Evolutionary conservation across 2,113 vertebrate genomes (phyloP).

Genomic region (Sphyrna mokarran): DNA sequence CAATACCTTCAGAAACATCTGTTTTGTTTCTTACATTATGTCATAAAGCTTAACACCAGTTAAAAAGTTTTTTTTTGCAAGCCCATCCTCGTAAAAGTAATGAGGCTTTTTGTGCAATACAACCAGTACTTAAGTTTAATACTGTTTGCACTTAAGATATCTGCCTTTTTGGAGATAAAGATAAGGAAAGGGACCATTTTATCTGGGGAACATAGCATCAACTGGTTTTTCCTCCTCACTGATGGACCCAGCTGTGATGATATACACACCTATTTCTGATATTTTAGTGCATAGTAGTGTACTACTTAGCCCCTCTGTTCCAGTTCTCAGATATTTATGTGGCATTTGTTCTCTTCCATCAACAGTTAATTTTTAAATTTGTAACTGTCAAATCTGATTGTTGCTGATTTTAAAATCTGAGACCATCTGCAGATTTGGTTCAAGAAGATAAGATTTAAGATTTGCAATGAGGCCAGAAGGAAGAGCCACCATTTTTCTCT

Average conservation of each 20-base stretch:
- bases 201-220: not conserved
- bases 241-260: not conserved
- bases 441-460: not conserved
- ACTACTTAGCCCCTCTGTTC: not conserved
- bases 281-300: not conserved
- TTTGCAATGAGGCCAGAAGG: not conserved
- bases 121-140: not conserved
- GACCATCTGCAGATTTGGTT: not conserved
- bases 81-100: not conserved
- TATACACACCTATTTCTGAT: not conserved
- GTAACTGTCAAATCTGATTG: not conserved
- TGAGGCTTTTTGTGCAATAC: not conserved
- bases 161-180: not conserved
- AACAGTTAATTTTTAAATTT: not conserved
- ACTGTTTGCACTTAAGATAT: not conserved
- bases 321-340: not conserved
- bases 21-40: not conserved
- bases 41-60: not conserved
- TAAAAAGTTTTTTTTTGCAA: not conserved
- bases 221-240: not conserved
- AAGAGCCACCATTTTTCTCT: not conserved
- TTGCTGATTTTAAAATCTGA: not conserved
- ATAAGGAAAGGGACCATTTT: not conserved
- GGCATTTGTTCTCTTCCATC: not conserved
- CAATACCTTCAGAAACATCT: not conserved